Evolutionary conservation across 1,140 invertebrate species (phyloP), one percentile per base, ranked within the genome.

Genomic region (Meloidogyne chitwoodi): DNA sequence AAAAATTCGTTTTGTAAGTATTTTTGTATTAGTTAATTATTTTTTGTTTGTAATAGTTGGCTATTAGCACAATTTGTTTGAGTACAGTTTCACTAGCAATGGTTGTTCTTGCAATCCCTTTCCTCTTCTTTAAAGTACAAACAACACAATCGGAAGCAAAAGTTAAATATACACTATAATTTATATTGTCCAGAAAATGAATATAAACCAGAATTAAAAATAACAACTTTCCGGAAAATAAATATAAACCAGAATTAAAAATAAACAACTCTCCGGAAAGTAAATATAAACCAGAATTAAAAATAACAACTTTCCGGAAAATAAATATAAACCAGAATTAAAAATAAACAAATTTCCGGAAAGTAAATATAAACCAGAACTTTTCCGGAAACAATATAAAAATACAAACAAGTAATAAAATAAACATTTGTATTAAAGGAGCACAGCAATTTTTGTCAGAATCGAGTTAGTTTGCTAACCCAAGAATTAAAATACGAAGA

Each of bases 61-160:
- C 75, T 64, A 63, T 63, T 24, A 22, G 38, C 61, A 41, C 75
- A 11, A 70, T 76, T 63, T 41, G 31, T 24, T 38, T 76, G 27
- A 66, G 75, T 41, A 41, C 75, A n/a, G 31, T 70, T 14, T 76
- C 75, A 5, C 34, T 76, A 22, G 56, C 19, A 10, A 26, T 31
- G 34, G 68, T 66, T 29, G 27, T 76, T 62, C 19, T 76, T 27
- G 26, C 29, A 27, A 64, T 76, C 0, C 75, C 75, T 26, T 48
- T 76, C 24, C 22, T 76, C n/a, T 70, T 76, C 63, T 27, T 76
- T 19, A 48, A 70, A 62, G 63, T 66, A 11, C 75, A 76, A 26
- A 61, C 26, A 26, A 22, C 68, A 0, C 68, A 68, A 34, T 76
- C 48, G 1, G 71, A 56, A 22, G 38, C 56, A 61, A 41, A 73